Evolutionary conservation across 2,113 vertebrate genomes (phyloP), one percentile per base, ranked within the genome.

Genomic region (Leucosticte australis): DNA sequence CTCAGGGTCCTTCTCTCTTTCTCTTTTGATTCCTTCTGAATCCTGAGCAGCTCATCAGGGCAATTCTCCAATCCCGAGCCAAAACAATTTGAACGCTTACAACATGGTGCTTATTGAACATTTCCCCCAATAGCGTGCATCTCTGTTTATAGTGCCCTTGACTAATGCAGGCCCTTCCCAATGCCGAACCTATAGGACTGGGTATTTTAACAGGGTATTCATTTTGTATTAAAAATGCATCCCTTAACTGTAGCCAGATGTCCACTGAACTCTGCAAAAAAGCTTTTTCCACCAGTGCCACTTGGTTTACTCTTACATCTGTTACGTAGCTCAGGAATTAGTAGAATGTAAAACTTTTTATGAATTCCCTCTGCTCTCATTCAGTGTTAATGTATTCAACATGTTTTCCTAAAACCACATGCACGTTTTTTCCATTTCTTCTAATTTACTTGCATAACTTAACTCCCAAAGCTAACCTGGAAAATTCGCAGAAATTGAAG

Each of bases 161-260:
- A 53, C 53, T 50, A 87, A 82, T 0, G 9, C 18, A 76, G 64
- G 59, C 79, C 74, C 87, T 82, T 96, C 85, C 79, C 93, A 95
- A 37, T 69, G 91, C 39, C 60, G 86, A 96, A 89, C 78, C 70
- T 94, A 84, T n/a, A 76, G 92, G 77, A 83, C 85, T 47, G 62
- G 60, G 73, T 95, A 87, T 95, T 97, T 95, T 65, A 97, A 94
- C 37, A 62, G 26, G 55, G 68, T 95, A 83, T 96, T 96, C 74
- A 83, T 92, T 85, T 83, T 64, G 37, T 90, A 85, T 77, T 91
- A 77, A 80, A 89, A 94, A 86, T 82, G 47, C 63, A 79, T 47
- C 39, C 74, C 84, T 94, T 96, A 97, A 97, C 94, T 89, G 56
- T 77, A 97, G 95, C 95, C 97, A 98, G 92, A 97, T 97, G 96